A percentile compares a stretch with the other conserved stretches of the same genome.
Evolutionary conservation across 2,113 vertebrate genomes (phyloP).

Genomic region (Cariama cristata): DNA sequence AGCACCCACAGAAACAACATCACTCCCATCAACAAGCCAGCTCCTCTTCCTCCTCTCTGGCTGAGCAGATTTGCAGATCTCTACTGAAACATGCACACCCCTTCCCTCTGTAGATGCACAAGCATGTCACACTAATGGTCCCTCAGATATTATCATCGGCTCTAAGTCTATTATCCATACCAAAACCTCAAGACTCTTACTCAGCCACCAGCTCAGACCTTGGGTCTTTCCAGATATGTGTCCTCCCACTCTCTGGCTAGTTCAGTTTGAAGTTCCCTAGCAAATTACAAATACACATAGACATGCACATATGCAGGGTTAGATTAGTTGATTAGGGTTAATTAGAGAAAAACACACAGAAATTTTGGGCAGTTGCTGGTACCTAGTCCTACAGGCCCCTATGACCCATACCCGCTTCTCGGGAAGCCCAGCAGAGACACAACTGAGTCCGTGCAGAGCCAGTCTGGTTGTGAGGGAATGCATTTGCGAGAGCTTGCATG

Average conservation of each 20-base stretch:
- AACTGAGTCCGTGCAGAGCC: not conserved
- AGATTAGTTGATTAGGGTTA: not conserved
- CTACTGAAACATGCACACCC: not conserved
- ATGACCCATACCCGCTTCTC: accelerated
- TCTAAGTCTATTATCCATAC: not conserved
- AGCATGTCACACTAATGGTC: not conserved
- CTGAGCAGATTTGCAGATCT: not conserved
- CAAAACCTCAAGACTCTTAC: not conserved
- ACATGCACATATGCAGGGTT: not conserved
- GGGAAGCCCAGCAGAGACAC: not conserved
- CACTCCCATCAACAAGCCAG: accelerated
- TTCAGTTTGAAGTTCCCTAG: not conserved
- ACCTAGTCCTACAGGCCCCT: not conserved
- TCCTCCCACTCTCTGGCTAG: not conserved
- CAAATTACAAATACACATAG: not conserved
- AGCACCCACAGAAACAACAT: not conserved
- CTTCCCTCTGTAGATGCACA: not conserved
- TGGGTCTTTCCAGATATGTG: not conserved
- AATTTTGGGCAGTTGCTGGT: not conserved
- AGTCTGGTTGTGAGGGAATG: not conserved
- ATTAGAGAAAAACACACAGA: not conserved
- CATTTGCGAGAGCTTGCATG: not conserved
- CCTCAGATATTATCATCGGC: not conserved
- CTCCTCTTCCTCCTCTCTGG: not conserved
- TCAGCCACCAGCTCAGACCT: not conserved